Base-by-base conservation (phyloP, 2,888 invertebrate species). In the Eurytoma californica region DNA sequence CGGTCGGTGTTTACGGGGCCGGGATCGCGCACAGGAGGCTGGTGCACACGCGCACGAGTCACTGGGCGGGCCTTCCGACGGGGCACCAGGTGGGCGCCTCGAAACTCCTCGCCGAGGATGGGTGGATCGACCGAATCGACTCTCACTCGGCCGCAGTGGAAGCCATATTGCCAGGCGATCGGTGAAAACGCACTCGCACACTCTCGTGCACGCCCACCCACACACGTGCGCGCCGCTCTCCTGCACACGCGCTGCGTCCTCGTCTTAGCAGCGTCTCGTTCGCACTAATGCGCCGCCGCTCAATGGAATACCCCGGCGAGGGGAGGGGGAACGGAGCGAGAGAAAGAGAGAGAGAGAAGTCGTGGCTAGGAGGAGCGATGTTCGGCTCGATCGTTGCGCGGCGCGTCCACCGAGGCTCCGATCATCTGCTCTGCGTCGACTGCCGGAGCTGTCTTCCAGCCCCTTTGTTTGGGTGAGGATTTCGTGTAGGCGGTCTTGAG, bases 131-230 rank as follows among this genome's bases (percentile, higher is more conserved):
- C 53, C 28, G 63, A 80, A 75, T 67, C 67, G 79, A 88, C 86
- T 88, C 86, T 88, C 87, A 86, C 87, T 88, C 84, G 86, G 86
- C 86, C 81, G 84, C 51, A 63, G 88, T 89, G 89, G 90, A 89
- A 90, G 90, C 90, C 90, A 90, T 90, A 90, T 90, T 90, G 90
- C 87, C 80, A 85, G 39, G 85, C 83, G 87, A 87, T 82, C 85
- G 85, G 85, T 85, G 80, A 82, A 82, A 84, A 72, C 85, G 84
- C 83, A 49, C 68, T 20, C 49, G 39, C 72, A 28, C 77, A 16
- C 84, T 84, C 81, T 83, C 77, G 83, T 83, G 82, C 84, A 80
- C 72, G 14, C 20, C 28, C 57, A 14, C 24, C 5, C 16, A 18
- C 20, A 14, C 53, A 67, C 60, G 2, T 16, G 16, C 30, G 18